These are phyloP conservation scores for Aphodius sticticus DNA, from an alignment of 2,888 invertebrate species.

Conservation along the genomic window DNA sequence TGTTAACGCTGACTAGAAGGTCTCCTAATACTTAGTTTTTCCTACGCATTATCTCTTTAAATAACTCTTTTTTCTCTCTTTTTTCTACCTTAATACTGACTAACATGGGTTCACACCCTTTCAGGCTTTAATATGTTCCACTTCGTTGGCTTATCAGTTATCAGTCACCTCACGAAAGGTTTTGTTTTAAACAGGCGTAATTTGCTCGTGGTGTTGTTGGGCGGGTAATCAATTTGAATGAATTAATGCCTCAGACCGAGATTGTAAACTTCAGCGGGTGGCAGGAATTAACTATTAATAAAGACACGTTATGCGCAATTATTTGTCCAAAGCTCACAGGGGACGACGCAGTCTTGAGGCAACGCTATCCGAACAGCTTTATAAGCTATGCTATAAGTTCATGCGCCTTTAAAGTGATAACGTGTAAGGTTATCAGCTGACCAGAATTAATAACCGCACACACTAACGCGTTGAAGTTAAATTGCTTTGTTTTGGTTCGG, in stretches of 20 bases:
- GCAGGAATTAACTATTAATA: neutral
- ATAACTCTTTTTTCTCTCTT: too few relatives aligned
- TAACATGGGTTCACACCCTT: too few relatives aligned
- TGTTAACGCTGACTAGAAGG: too few relatives aligned
- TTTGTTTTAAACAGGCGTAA: neutral
- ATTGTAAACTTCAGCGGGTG: neutral
- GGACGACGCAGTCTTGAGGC: neutral
- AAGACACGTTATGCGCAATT: neutral
- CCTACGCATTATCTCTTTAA: too few relatives aligned
- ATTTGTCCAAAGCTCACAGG: neutral
- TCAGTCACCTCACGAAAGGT: too few relatives aligned
- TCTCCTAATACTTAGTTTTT: too few relatives aligned
- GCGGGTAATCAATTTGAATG: neutral
- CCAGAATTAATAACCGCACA: neutral
- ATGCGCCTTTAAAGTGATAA: neutral
- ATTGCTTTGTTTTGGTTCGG: neutral
- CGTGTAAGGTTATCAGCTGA: neutral
- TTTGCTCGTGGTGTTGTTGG: neutral
- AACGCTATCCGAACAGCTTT: neutral
- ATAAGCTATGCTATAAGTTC: neutral
- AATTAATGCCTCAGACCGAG: neutral
- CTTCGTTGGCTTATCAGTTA: too few relatives aligned
- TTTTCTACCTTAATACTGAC: too few relatives aligned
- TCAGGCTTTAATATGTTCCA: too few relatives aligned
- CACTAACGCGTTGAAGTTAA: neutral